Percentiles rank a stretch among this genome's conserved stretches.
Evolutionary conservation across 2,113 vertebrate species (phyloP).

Genomic region (Sus scrofa): T2T-Sscrofa CM000812.6:56461501-56462000

Average conservation of each 20-base stretch:
- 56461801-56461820: slow-evolving; percentile 92
- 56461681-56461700: slow-evolving; percentile 90
- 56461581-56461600: slow-evolving; percentile 85
- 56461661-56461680: slow-evolving; percentile 90
- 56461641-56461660: slow-evolving; percentile 89
- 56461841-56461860: slow-evolving; percentile 90
- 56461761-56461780: slow-evolving; percentile 90
- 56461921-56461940: slow-evolving; percentile 84
- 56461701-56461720: slow-evolving; percentile 91
- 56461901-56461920: slow-evolving; percentile 88
- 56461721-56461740: slow-evolving; percentile 90
- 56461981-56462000: slow-evolving; percentile 83
- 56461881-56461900: slow-evolving; percentile 88
- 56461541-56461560: slow-evolving; percentile 83
- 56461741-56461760: slow-evolving; percentile 90
- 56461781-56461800: slow-evolving; percentile 89
- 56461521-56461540: slow-evolving; percentile 70
- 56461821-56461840: slow-evolving; percentile 91
- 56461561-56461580: slow-evolving; percentile 84
- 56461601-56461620: slow-evolving; percentile 90
- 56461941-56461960: slow-evolving; percentile 86
- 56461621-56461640: slow-evolving; percentile 91
- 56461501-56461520: slow-evolving; percentile 80
- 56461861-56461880: slow-evolving; percentile 90
- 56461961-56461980: slow-evolving; percentile 82